These are phyloP conservation scores for Himalopsyche anomala DNA, from an alignment of 2,888 invertebrate species.

Conservation along the genomic window DNA sequence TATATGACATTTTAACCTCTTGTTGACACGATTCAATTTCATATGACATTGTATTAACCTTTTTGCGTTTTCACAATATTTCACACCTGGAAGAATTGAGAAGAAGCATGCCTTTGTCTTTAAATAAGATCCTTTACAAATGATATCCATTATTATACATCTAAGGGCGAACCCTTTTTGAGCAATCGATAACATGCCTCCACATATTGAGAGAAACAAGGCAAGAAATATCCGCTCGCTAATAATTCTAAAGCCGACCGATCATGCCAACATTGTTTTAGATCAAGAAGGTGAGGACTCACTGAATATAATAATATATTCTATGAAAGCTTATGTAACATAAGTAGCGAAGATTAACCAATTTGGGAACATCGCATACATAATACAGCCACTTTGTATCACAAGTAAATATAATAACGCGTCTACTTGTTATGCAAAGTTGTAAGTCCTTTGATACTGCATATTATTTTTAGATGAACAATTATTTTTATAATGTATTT, in stretches of 20 bases:
- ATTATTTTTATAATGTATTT: no score
- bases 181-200: slow-evolving; percentile 42
- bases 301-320: slow-evolving; percentile 10
- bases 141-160: slow-evolving; percentile 10
- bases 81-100: background rate
- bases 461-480: no score
- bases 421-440: no score
- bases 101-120: background rate
- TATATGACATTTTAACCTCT: no score
- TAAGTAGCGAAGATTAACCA: slow-evolving; percentile 22
- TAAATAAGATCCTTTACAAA: slow-evolving; percentile 11
- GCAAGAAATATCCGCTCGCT: slow-evolving; percentile 31
- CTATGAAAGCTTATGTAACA: slow-evolving; percentile 13
- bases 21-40: no score
- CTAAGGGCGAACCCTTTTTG: slow-evolving; percentile 22
- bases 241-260: slow-evolving; percentile 28
- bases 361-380: background rate
- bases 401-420: background rate
- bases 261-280: slow-evolving; percentile 45
- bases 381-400: slow-evolving; percentile 2
- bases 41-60: no score
- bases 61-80: no score
- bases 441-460: no score
- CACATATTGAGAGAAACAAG: background rate
- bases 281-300: slow-evolving; percentile 26